Evolutionary conservation across 1,140 invertebrate genomes (phyloP).

Genomic region (Pseudoatta argentina): DNA sequence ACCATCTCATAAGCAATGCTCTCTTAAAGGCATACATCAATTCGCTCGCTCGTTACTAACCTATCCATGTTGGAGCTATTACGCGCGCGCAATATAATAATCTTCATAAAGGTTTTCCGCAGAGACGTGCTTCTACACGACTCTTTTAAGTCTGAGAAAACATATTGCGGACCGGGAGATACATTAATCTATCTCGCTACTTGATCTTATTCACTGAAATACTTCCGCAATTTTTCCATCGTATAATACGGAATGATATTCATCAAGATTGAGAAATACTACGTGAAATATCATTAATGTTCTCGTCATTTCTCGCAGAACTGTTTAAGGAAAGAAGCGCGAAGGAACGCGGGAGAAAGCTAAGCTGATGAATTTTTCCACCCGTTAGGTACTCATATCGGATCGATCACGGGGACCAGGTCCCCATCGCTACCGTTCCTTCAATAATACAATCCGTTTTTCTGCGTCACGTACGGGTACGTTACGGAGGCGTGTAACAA

Average conservation of each 20-base stretch:
- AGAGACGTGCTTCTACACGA: neutral
- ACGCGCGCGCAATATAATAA: slow-evolving; percentile 24
- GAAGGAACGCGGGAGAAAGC: slow-evolving; percentile 14
- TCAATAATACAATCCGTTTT: slow-evolving; percentile 58
- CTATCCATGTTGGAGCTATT: slow-evolving; percentile 1
- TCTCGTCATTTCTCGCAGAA: neutral
- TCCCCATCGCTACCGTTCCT: slow-evolving; percentile 46
- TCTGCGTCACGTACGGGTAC: slow-evolving; percentile 45
- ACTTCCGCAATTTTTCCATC: neutral
- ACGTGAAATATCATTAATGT: neutral
- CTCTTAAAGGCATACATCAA: slow-evolving; percentile 46
- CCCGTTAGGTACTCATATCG: slow-evolving; percentile 9
- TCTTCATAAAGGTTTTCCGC: slow-evolving; percentile 13
- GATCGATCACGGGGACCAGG: neutral
- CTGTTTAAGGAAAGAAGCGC: neutral
- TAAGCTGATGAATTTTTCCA: slow-evolving; percentile 26
- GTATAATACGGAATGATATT: neutral
- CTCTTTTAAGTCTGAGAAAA: slow-evolving; percentile 5
- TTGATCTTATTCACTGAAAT: neutral
- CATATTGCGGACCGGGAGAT: neutral
- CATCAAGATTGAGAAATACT: neutral
- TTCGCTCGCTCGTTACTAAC: slow-evolving; percentile 43
- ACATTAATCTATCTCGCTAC: slow-evolving; percentile 12
- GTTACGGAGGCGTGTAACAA: slow-evolving; percentile 69
- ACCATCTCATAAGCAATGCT: slow-evolving; percentile 14